Percentiles rank a stretch among this genome's conserved stretches.
These are phyloP conservation scores for Dendrolimus punctatus DNA, from an alignment of 1,140 invertebrate genomes.

Conservation along the genomic window DNA sequence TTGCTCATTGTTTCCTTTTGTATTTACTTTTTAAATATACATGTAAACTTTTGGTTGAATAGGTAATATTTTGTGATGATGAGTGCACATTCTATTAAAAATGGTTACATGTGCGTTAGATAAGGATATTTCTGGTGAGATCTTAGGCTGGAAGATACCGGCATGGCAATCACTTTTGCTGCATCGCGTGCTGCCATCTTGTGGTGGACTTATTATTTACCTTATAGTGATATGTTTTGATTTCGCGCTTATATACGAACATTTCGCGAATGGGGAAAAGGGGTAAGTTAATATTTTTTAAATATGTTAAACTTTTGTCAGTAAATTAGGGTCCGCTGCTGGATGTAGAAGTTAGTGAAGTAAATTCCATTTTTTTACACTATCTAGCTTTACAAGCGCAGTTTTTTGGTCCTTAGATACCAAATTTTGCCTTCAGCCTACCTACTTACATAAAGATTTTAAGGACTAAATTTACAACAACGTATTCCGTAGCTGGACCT, in stretches of 20 bases:
- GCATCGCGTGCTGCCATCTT: conserved; percentile 53
- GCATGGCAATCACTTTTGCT: conserved; percentile 53
- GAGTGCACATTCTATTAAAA: conserved; percentile 7
- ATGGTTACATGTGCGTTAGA: conserved; percentile 60
- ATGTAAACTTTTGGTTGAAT: not conserved
- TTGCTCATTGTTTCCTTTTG: not conserved
- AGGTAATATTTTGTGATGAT: not conserved
- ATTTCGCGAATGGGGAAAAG: conserved; percentile 34
- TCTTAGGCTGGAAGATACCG: conserved; percentile 47
- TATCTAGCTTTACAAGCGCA: too few species aligned
- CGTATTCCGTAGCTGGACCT: too few species aligned
- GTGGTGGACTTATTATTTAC: conserved; percentile 51
- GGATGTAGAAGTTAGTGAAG: too few species aligned
- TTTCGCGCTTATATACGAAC: conserved; percentile 41
- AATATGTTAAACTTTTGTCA: too few species aligned
- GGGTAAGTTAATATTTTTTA: conserved; percentile 30
- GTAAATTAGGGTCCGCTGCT: too few species aligned
- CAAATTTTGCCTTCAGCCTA: too few species aligned
- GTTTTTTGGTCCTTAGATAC: too few species aligned
- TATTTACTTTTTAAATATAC: not conserved
- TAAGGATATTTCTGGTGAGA: conserved; percentile 47
- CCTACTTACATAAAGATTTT: too few species aligned
- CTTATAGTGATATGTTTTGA: conserved; percentile 53
- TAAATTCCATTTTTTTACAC: too few species aligned
- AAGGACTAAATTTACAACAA: too few species aligned